Evolutionary conservation across 64 coral and sea anemone genomes (phyloP).

Genomic region (Hydrozoanthus tunicans): DNA sequence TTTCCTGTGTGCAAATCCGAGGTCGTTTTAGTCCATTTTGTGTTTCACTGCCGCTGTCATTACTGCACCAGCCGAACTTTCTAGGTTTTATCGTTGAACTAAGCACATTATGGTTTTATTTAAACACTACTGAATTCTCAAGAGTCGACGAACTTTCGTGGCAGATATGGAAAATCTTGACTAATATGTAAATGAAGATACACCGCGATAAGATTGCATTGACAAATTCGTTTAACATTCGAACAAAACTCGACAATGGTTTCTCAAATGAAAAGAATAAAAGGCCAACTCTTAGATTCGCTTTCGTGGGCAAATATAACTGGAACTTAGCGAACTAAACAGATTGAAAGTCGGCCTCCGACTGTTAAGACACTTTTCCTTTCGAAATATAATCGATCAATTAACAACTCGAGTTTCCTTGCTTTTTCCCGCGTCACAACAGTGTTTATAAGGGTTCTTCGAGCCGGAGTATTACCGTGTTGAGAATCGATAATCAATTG

Average conservation of each 20-base stretch:
- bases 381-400: constrained; percentile 14
- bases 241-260: neutral
- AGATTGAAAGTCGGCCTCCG: neutral
- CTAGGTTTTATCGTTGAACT: neutral
- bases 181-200: neutral
- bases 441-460: neutral
- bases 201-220: neutral
- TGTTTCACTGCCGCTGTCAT: neutral
- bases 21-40: neutral
- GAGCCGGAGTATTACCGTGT: neutral
- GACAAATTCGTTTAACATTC: neutral
- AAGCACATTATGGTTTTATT: neutral
- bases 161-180: neutral
- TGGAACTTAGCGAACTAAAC: neutral
- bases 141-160: neutral
- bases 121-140: neutral
- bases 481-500: too few species aligned
- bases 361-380: neutral
- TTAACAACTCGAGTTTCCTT: constrained; percentile 11
- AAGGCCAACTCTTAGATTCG: neutral
- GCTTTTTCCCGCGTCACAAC: neutral
- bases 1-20: neutral
- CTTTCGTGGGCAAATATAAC: neutral
- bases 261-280: neutral
- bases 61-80: neutral